Evolutionary conservation across 2,797 vertebrate genomes (phyloP), one percentile per base, ranked within the genome.

Genomic region (Sebastes melanostomus): DNA sequence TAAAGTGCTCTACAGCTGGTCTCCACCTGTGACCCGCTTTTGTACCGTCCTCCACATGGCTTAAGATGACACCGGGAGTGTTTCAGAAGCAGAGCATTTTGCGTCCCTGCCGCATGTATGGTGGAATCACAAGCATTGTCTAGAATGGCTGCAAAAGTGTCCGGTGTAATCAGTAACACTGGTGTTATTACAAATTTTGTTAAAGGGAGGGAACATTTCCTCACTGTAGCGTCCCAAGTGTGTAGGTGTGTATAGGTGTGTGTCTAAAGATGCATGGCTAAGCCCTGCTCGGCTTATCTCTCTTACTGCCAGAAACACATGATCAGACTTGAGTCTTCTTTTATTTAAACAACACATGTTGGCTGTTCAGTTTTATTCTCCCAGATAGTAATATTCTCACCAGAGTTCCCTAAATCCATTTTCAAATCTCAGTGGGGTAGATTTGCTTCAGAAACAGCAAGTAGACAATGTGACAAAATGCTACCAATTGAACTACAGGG

Each of bases 261-360:
- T 65, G 50, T 79, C 2, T 76, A 52, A 71, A 77, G 77, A 65
- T 66, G 38, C 77, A 78, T 67, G 46, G 54, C 74, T 78, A 22
- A 77, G 66, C 65, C 54, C 72, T 1, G 14, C 76, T 80, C 34
- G 66, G 55, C 72, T 81, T 82, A 85, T 88, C 81, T 84, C 67
- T 87, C 77, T 84, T 82, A 38, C 78, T 88, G 82, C 75, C 80
- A 91, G 38, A 82, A 86, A 84, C 67, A 66, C 77, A 75, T 81
- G 55, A 90, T 86, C 75, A 67, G 32, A 85, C 65, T 50, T 46
- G 77, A 82, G 71, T 60, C 70, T 67, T 82, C 79, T 83, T 87
- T 88, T 84, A 87, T 89, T 89, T 72, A 29, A 81, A 60, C 68
- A 80, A 63, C 87, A 89, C 78, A 76, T 76, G 77, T 83, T 84